Evolutionary conservation across 1,140 invertebrate genomes (phyloP).

Genomic region (Bicyclus anynana): DNA sequence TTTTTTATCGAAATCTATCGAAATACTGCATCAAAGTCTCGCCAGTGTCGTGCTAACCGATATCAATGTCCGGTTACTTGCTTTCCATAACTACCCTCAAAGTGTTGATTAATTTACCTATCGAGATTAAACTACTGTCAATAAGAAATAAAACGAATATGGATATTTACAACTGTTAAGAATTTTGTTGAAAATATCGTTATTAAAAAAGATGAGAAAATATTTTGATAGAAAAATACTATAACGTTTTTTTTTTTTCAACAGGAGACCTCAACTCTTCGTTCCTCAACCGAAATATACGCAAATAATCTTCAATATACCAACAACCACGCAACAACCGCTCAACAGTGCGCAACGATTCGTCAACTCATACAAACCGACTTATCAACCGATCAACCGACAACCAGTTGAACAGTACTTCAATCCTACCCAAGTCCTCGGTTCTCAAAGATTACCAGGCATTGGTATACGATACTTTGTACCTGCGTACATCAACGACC

Average conservation of each 20-base stretch:
- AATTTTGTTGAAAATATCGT: too few species aligned
- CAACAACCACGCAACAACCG: constrained; percentile 30
- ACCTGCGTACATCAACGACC: constrained; percentile 39
- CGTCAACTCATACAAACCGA: constrained; percentile 59
- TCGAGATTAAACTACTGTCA: too few species aligned
- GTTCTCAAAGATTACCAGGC: constrained; percentile 59
- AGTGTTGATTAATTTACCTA: too few species aligned
- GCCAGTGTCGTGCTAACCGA: too few species aligned
- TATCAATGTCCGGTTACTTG: too few species aligned
- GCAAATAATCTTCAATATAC: constrained; percentile 49
- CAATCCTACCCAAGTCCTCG: constrained; percentile 51
- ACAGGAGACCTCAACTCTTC: constrained; percentile 62
- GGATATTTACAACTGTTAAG: too few species aligned
- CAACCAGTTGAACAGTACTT: constrained; percentile 38
- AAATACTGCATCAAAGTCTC: too few species aligned
- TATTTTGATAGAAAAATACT: background rate
- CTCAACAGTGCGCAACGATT: constrained; percentile 61
- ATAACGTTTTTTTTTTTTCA: constrained; percentile 17
- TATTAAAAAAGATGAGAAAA: too few species aligned
- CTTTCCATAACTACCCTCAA: too few species aligned
- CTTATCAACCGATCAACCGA: constrained; percentile 36
- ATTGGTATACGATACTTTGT: constrained; percentile 60
- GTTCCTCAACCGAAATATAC: constrained; percentile 65
- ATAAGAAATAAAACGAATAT: too few species aligned
- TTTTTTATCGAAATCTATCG: too few species aligned